Evolutionary conservation across 2,797 vertebrate species (phyloP), one percentile per base, ranked within the genome.

Genomic region (Epinephelus malabaricus): DNA sequence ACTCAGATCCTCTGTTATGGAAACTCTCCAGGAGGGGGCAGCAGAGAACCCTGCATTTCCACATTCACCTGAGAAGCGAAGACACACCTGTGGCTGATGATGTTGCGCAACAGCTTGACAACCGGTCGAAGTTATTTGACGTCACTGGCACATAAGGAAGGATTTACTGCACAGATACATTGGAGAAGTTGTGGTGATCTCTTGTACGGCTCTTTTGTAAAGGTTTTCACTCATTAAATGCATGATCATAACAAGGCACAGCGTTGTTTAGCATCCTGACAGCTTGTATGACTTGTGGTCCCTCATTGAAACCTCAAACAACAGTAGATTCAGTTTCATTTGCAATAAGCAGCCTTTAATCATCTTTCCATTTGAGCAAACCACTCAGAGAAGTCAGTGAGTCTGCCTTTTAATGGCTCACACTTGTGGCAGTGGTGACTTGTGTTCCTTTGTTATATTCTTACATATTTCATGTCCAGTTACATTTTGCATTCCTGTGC

Each of bases 401-500:
- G 78, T 80, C 75, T 63, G 46, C 55, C 40, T 80, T 78, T 91
- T 69, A 62, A 79, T 68, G 76, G 72, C 83, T 88, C 65, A 84
- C 69, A 61, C 75, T 81, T 76, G 23, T 65, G 46, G 30, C 67
- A 64, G 67, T 68, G 43, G 78, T 73, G 80, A 86, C 80, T 61
- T 64, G 74, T 68, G 70, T 87, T 50, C 7, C 75, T 85, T 58
- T 73, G 50, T 70, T 78, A 34, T 82, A 77, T 72, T 84, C 15
- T 81, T 75, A 59, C 43, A 43, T 81, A 61, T 68, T 78, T 55
- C 62, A 82, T 79, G 60, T 68, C 85, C 75, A 72, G 84, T 91
- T 85, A 86, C 83, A 88, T 92, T 89, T 94, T 92, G 90, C 93
- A 95, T 94, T 95, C 94, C 95, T 92, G 88, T 92, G 91, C 90